phyloP scores from a whole-genome alignment of 1,140 invertebrate genomes.

The Pseudomyrmex gracilis region DNA sequence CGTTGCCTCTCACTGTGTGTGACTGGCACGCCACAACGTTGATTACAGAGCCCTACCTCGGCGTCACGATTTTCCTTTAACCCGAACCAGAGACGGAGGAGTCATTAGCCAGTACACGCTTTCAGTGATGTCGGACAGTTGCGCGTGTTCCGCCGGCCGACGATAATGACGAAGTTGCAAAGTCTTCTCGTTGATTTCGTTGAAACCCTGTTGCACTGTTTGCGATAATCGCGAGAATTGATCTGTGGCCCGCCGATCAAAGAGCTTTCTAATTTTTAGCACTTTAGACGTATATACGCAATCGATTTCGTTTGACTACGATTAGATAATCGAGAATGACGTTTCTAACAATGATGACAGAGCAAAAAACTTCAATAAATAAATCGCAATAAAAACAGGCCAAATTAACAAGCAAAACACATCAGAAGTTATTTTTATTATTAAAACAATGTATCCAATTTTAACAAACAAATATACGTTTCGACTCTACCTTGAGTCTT shows the following conservation, averaged over 20 bases:
- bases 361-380: no score
- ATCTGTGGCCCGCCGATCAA: neutral
- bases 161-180: conserved; percentile 61
- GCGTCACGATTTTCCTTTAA: conserved; percentile 80
- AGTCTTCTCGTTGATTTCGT: conserved; percentile 60
- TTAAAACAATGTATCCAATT: no score
- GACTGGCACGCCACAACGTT: conserved; percentile 78
- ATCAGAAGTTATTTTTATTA: no score
- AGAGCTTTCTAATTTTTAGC: conserved; percentile 49
- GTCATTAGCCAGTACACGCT: conserved; percentile 78
- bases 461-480: no score
- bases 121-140: conserved; percentile 66
- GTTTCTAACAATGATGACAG: no score
- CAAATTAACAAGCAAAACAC: no score
- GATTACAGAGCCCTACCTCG: conserved; percentile 75
- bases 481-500: no score
- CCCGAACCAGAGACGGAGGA: conserved; percentile 73
- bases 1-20: conserved; percentile 79
- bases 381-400: no score
- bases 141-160: conserved; percentile 47
- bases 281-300: conserved; percentile 10
- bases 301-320: conserved; percentile 22
- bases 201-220: conserved; percentile 6
- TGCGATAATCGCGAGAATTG: conserved; percentile 42
- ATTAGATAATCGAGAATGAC: conserved; percentile 11